Evolutionary conservation across 64 coral and sea anemone species (phyloP), one percentile per base, ranked within the genome.

Genomic region (Catalaphyllia jardinei): DNA sequence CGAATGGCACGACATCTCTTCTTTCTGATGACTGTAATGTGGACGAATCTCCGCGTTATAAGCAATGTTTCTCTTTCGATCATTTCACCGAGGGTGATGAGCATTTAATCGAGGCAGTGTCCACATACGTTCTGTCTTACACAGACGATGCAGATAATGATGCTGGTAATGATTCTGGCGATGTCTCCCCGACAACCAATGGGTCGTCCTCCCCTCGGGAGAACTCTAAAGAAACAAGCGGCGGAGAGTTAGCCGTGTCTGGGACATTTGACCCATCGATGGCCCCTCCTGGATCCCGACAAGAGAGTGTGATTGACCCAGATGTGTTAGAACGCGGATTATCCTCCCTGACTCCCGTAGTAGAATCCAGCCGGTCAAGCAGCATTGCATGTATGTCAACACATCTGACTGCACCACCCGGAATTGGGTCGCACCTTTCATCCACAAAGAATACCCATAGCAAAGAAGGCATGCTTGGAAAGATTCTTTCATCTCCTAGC

Each of bases 71-170:
- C 19, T 25, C 63, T 67, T 25, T 57, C 12, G 54, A 57, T 10
- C 15, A 16, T 14, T 24, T 49, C 9, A 24, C 18, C 17, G 77
- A 31, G 15, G 27, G 61, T 1, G 17, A 60, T 8, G 77, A 79
- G 11, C 2, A 60, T 52, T 15, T 79, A 27, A 79, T 60, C 30
- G 77, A 79, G 22, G 77, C 77, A 3, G 52, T 79, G 13, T 79
- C 77, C 54, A 79, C n/a, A 2, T 79, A 79, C 52, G 52, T 79
- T 79, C 25, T 79, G 54, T 79, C 77, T 27, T 79, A 79, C 52
- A 79, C 77, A 30, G 60, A 42, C 38, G 59, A 62, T 38, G 28
- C 19, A 49, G 76, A 22, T 24, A 55, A 78, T 10, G 52, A 78
- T 39, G 8, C 52, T 27, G 24, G 7, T 8, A 27, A 33, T 54